A percentile compares a stretch with the other conserved stretches of the same genome.
phyloP scores from a whole-genome alignment of 2,113 vertebrate genomes.

The Cacatua alba region DNA sequence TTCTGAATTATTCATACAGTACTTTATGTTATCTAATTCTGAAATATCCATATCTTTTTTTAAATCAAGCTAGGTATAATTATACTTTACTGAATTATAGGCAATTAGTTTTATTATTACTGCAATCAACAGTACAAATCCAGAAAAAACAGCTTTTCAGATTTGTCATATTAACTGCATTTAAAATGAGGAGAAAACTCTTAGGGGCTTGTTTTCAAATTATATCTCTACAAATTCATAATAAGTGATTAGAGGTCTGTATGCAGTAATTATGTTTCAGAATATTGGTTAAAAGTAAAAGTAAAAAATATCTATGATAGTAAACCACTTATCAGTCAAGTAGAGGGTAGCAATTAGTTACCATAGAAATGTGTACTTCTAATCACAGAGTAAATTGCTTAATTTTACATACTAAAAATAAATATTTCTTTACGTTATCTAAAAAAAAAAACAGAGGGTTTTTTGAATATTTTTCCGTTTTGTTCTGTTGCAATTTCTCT shows the following conservation, averaged over 20 bases:
- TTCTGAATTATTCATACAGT: slow-evolving; percentile 45
- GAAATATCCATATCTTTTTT: slow-evolving; percentile 22
- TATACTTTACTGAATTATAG: slow-evolving; percentile 43
- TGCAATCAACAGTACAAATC: slow-evolving; percentile 43
- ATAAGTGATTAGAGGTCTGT: slow-evolving; percentile 4
- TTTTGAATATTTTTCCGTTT: background rate
- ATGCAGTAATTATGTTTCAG: background rate
- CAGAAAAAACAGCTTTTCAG: slow-evolving; percentile 5
- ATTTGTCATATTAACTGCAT: slow-evolving; percentile 10
- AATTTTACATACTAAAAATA: background rate
- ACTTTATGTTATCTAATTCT: background rate
- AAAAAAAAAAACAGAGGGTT: background rate
- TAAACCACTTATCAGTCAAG: slow-evolving; percentile 11
- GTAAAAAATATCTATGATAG: background rate
- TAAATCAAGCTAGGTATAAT: slow-evolving; percentile 40
- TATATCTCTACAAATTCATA: background rate
- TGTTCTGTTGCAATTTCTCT: background rate
- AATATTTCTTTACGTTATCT: background rate
- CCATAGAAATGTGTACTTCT: background rate
- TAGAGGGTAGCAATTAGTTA: background rate
- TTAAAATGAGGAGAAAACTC: slow-evolving; percentile 13
- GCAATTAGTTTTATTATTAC: slow-evolving; percentile 52
- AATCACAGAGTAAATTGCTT: background rate
- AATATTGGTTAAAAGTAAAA: slow-evolving; percentile 2
- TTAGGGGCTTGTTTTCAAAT: slow-evolving; percentile 4